phyloP scores from a whole-genome alignment of 1,140 invertebrate species.

The Bombus vancouverensis region DNA sequence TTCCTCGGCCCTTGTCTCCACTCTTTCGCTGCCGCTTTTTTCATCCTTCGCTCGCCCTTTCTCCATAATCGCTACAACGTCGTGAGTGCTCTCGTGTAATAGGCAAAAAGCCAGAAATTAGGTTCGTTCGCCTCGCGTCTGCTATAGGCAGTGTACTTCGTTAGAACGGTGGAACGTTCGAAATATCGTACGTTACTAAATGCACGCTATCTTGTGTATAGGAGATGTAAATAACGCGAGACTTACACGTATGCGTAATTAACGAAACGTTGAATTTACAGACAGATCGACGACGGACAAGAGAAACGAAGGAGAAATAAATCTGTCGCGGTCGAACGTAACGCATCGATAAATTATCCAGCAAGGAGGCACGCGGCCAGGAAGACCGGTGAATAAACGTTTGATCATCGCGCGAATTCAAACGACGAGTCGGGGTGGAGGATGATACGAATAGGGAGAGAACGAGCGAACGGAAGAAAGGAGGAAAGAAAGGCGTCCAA shows the following conservation, averaged over 20 bases:
- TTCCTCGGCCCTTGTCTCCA: slow-evolving; percentile 34
- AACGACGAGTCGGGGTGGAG: too few relatives aligned
- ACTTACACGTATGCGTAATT: neutral
- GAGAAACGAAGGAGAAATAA: neutral
- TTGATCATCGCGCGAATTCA: slow-evolving; percentile 31
- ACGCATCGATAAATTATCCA: neutral
- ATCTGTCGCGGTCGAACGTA: neutral
- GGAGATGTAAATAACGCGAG: neutral
- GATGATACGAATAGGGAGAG: slow-evolving; percentile 15
- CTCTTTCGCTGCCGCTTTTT: slow-evolving; percentile 33
- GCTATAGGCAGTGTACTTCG: neutral
- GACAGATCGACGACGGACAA: too few relatives aligned
- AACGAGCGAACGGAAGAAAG: slow-evolving; percentile 25
- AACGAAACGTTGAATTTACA: neutral
- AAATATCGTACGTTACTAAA: neutral
- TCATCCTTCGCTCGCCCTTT: slow-evolving; percentile 29
- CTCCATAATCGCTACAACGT: slow-evolving; percentile 49
- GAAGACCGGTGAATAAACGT: slow-evolving; percentile 30
- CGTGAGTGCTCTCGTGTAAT: slow-evolving; percentile 60
- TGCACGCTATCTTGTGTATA: neutral
- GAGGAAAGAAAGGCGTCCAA: slow-evolving; percentile 65
- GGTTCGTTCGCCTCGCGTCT: slow-evolving; percentile 43
- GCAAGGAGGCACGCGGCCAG: neutral
- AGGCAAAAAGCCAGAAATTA: slow-evolving; percentile 67
- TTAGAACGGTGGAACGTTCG: neutral